Base-by-base conservation (phyloP, 1,140 invertebrate genomes). In the Phymastichus coffea region DNA sequence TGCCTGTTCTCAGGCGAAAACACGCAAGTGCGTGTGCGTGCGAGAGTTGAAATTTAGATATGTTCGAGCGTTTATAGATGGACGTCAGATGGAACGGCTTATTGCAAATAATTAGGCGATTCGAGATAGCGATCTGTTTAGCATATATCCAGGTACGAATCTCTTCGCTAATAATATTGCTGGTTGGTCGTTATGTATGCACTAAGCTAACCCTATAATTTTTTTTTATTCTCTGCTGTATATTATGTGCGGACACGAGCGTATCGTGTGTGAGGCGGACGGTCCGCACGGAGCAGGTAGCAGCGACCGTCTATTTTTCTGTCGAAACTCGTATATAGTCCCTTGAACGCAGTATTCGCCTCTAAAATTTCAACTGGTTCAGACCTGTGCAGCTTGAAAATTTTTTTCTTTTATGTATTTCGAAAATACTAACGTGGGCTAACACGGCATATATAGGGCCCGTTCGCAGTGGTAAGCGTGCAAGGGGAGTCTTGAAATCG, bases 101-200 rank as follows among this genome's bases (percentile, higher is more conserved):
- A n/a, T n/a, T n/a, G n/a, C n/a, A n/a, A n/a, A n/a, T n/a, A n/a
- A n/a, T n/a, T n/a, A n/a, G 7, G 6, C 1, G n/a, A 35, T 35
- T 44, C 14, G 19, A 15, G 30, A 17, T 22, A 26, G 23, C 26
- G 33, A 28, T 48, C 14, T 28, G 46, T 40, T 57, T 57, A 57
- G 55, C 44, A 23, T 25, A 47, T 57, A 17, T n/a, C 44, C 2
- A 22, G 4, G 14, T 19, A 33, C 28, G n/a, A n/a, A n/a, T n/a
- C n/a, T n/a, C n/a, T n/a, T n/a, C n/a, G n/a, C 28, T 58, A 51
- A 58, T 58, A 40, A 58, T 52, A 51, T 20, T 19, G n/a, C 25
- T 49, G 46, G 15, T 22, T 26, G 22, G 8, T 19, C 48, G 44
- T 43, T 15, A 6, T 15, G n/a, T 28, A 28, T 6, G 30, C 19